A percentile compares a stretch with the other conserved stretches of the same genome.
These are phyloP conservation scores for Matsumyia berberina DNA, from an alignment of 2,888 invertebrate genomes.

Conservation along the genomic window DNA sequence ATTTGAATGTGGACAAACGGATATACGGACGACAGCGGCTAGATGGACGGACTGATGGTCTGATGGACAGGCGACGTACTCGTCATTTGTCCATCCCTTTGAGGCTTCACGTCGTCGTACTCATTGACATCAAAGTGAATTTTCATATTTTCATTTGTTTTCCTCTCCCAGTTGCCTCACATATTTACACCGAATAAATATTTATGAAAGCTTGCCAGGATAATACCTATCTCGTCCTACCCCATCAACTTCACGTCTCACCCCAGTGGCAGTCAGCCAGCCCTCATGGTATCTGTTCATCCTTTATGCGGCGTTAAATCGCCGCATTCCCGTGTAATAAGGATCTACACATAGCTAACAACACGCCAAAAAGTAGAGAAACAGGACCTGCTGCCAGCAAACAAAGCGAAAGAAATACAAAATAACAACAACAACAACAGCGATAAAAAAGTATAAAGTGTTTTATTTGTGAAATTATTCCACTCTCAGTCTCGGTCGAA, in stretches of 20 bases:
- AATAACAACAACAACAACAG: conserved; percentile 57
- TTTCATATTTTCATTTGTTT: conserved; percentile 61
- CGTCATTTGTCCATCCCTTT: conserved; percentile 51
- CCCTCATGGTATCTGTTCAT: conserved; percentile 68
- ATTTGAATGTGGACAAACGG: conserved; percentile 58
- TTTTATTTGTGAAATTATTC: conserved; percentile 76
- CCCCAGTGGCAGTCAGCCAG: conserved; percentile 12
- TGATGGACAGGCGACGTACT: conserved; percentile 15
- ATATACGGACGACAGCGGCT: conserved; percentile 11
- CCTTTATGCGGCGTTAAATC: conserved; percentile 71
- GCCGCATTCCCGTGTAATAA: conserved; percentile 65
- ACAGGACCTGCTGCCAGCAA: conserved; percentile 66
- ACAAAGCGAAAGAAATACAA: conserved; percentile 52
- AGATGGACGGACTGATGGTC: conserved; percentile 24
- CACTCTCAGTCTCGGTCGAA: conserved; percentile 67
- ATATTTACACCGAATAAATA: conserved; percentile 75
- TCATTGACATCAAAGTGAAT: conserved; percentile 62
- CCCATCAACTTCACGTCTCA: conserved; percentile 2
- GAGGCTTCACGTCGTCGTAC: conserved; percentile 16
- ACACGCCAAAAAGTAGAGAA: conserved; percentile 51
- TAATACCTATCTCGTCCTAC: conserved; percentile 48
- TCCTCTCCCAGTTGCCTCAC: conserved; percentile 38
- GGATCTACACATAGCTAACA: conserved; percentile 42
- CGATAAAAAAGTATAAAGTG: conserved; percentile 66
- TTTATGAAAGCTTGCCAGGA: conserved; percentile 66